A percentile compares a stretch with the other conserved stretches of the same genome.
phyloP scores from a whole-genome alignment of 2,888 invertebrate genomes.

The Cheilosia grossa region DNA sequence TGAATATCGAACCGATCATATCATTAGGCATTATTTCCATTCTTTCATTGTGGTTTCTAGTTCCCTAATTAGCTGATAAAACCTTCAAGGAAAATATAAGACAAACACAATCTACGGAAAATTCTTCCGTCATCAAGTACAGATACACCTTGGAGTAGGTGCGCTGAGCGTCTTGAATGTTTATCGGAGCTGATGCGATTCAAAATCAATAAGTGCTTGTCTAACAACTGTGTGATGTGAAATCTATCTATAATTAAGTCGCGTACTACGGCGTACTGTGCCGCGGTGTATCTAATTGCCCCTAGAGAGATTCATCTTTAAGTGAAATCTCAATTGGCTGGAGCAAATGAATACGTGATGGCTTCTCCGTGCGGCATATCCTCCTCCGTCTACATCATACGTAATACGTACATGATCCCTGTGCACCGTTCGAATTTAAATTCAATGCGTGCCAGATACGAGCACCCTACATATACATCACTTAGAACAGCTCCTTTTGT shows the following conservation, averaged over 20 bases:
- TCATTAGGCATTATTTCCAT: neutral
- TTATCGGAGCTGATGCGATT: constrained; percentile 21
- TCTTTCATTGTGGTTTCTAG: neutral
- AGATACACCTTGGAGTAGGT: neutral
- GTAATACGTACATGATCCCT: neutral
- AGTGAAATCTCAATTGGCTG: constrained; percentile 66
- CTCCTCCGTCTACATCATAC: neutral
- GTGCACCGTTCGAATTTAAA: constrained; percentile 44
- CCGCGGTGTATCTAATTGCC: constrained; percentile 67
- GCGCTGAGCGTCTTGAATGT: neutral
- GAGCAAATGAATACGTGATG: constrained; percentile 63
- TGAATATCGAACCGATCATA: no score
- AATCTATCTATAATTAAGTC: constrained; percentile 61
- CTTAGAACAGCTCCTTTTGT: constrained; percentile 1
- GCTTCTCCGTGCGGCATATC: constrained; percentile 11
- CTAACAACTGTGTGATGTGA: constrained; percentile 37
- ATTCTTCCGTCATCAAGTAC: constrained; percentile 36
- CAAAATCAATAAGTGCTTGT: constrained; percentile 59
- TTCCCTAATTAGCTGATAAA: constrained; percentile 26
- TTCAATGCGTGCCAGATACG: constrained; percentile 47
- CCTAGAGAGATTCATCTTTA: constrained; percentile 66
- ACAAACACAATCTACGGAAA: constrained; percentile 6
- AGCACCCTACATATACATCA: neutral
- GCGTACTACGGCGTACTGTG: constrained; percentile 36
- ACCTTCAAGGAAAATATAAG: constrained; percentile 10